Evolutionary conservation across 2,888 invertebrate genomes (phyloP), one percentile per base, ranked within the genome.

Genomic region (Poecilobothrus nobilitatus): DNA sequence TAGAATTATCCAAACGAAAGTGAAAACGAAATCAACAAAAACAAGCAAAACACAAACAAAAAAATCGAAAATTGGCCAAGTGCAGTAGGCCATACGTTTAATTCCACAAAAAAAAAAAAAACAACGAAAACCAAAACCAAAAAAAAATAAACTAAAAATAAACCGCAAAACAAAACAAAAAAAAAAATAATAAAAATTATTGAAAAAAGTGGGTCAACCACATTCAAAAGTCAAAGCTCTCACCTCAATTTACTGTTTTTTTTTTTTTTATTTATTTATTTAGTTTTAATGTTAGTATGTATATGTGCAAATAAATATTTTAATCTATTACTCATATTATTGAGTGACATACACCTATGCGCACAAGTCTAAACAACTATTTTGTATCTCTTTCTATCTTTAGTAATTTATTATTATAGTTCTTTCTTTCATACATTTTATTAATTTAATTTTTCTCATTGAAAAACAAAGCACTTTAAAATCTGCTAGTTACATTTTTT

Each of bases 61-160:
- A 74, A 71, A 77, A 76, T 76, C 76, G 77, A 81, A 80, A 80
- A 78, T 80, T 81, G 81, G 81, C 80, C 81, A 81, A 81, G 81
- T 81, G 81, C 81, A 81, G 80, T 81, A 81, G 81, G 81, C 81
- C 81, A 81, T 81, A 78, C 77, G 63, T 63, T 27, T 27, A 15
- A 21, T 12, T 8, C n/a, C 9, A 41, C 41, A 41, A 41, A 41
- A 41, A 41, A 9, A 41, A 41, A 12, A 41, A 41, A 41, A 41
- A 41, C 2, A 41, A 41, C 4, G 1, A 41, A 41, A 9, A 41
- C 2, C 15, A 41, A 41, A 41, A 41, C 7, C 2, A 41, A 41
- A 41, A 41, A 41, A 12, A 41, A 41, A 12, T 6, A 27, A 27
- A 27, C 27, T 27, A 27, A 27, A 27, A 27, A 27, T 27, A 27